Evolutionary conservation across 2,888 invertebrate species (phyloP), one percentile per base, ranked within the genome.

Genomic region (Lasiommata megera): DNA sequence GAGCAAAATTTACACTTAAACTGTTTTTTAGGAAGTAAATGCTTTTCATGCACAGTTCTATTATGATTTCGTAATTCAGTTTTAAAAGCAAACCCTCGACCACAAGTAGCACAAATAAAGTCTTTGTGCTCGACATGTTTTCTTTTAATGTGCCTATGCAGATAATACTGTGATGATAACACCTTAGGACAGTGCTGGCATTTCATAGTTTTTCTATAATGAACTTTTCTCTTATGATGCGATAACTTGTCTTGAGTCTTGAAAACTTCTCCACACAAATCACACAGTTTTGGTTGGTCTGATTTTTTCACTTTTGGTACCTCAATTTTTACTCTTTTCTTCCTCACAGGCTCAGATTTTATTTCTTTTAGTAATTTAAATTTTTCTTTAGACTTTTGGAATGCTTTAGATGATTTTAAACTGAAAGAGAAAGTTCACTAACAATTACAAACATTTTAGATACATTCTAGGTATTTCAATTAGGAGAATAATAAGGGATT

Each of bases 51-150:
- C 1, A 85, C 80, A 38, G 71, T 75, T 66, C 58, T 86, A 41
- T 75, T 71, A 61, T 92, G 91, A 37, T 63, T 69, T 0, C 73
- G 69, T 37, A 91, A 57, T 58, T 85, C 84, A 1, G 78, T 77
- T 70, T 76, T 79, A 51, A 75, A 88, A 1, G 83, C 83, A 70
- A 86, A 91, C 0, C 71, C 67, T 17, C 64, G 67, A 0, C 84
- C 86, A 70, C 91, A 91, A 11, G 70, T 67, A 1, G 82, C 70
- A 68, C 91, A 91, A 16, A 81, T 73, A 56, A 82, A 88, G 3
- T 81, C 75, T 58, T 71, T 80, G 9, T 71, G 63, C 1, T 58
- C 63, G 1, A 72, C 72, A 70, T 91, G 91, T 57, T 71, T 77
- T 44, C 89, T 76, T 64, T 77, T 82, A 3, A 84, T 71, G 64